Base-by-base conservation (phyloP, 2,888 invertebrate genomes). In the Conistra vaccinii region DNA sequence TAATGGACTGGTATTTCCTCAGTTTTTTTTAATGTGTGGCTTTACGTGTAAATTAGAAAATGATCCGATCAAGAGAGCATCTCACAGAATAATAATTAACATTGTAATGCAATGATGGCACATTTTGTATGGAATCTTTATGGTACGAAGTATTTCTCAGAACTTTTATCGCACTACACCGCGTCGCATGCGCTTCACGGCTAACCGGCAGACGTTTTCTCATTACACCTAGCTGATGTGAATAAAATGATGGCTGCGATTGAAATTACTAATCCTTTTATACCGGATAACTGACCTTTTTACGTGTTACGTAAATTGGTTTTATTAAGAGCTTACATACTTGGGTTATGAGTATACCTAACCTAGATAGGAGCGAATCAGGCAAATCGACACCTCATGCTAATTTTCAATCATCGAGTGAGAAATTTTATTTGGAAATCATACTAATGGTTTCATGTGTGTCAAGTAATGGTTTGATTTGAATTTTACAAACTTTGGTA, bases 241-340 rank as follows among this genome's bases (percentile, higher is more conserved):
- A 94, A 94, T 93, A 93, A 93, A 92, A 94, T 94, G 90, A 93
- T 92, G 92, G 90, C 86, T 81, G 89, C 91, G 91, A 93, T 92
- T 93, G 92, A 92, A 93, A 92, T 90, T 87, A 91, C 89, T 92
- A 91, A 93, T 93, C 91, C 92, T 91, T 91, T 91, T 90, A 91
- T 88, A 92, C 89, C 88, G 89, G 90, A 88, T 89, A 91, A 91
- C 87, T 91, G 88, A 91, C 91, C 90, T 93, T 92, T 92, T 91
- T 91, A 90, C 83, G 83, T 83, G 81, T 88, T 85, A 87, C 85
- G 76, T 86, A 87, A 85, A 84, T 86, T 81, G 66, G 79, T 86
- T 81, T 76, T 87, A 85, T 75, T 75, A 76, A 85, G 81, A 84
- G 74, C 73, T 84, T 60, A 80, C 80, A 76, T 78, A 84, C 85